Evolutionary conservation across 2,797 vertebrate species (phyloP).

Genomic region (Gambelia wislizenii): DNA sequence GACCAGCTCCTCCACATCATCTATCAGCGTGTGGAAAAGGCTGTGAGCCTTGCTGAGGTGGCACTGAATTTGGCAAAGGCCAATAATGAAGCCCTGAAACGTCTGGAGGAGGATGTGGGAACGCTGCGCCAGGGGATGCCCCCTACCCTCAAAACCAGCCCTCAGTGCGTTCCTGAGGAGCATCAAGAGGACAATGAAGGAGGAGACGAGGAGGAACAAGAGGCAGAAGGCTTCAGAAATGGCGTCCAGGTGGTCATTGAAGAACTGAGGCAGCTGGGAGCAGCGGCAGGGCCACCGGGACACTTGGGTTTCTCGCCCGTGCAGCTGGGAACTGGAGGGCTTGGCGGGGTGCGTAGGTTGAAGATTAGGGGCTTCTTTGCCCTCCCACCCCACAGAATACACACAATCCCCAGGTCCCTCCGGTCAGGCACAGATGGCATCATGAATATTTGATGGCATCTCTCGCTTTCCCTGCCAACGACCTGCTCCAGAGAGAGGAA

Average conservation of each 20-base stretch:
- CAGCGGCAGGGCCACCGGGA: conserved; percentile 32
- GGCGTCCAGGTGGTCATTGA: conserved; percentile 77
- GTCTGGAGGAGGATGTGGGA: conserved; percentile 73
- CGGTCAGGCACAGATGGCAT: conserved; percentile 62
- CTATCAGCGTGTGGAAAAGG: conserved; percentile 78
- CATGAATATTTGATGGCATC: conserved; percentile 68
- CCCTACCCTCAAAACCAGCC: conserved; percentile 19
- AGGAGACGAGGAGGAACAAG: conserved; percentile 54
- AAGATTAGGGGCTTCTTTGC: neutral
- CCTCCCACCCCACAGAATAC: neutral
- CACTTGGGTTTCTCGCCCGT: conserved; percentile 58
- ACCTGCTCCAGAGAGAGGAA: conserved; percentile 11
- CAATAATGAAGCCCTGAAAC: conserved; percentile 73
- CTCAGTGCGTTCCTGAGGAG: conserved; percentile 31
- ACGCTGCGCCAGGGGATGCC: conserved; percentile 52
- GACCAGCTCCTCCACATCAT: conserved; percentile 80
- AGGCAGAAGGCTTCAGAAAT: conserved; percentile 71
- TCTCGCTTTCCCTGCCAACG: neutral
- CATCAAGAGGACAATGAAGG: conserved; percentile 41
- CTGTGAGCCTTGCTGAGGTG: conserved; percentile 74
- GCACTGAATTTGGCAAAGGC: conserved; percentile 71
- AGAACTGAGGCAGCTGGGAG: conserved; percentile 75
- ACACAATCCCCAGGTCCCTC: neutral
- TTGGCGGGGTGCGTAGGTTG: conserved; percentile 4
- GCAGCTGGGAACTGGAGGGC: conserved; percentile 10